These are phyloP conservation scores for Laupala kohalensis DNA, from an alignment of 1,140 invertebrate genomes.

Conservation along the genomic window DNA sequence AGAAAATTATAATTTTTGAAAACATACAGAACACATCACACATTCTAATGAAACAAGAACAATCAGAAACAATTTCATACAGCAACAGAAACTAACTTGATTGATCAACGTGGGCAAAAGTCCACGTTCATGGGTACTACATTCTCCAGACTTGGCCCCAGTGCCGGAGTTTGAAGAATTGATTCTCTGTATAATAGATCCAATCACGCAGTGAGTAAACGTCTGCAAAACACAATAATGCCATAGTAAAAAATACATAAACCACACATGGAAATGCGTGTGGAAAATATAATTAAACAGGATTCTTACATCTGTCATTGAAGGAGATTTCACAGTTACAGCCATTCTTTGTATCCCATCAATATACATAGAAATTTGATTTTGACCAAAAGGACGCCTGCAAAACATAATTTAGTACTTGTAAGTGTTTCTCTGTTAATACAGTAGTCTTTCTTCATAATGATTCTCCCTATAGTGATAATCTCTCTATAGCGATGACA, in stretches of 20 bases:
- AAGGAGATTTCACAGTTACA: slow-evolving; percentile 41
- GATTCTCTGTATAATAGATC: slow-evolving; percentile 23
- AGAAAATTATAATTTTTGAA: no score
- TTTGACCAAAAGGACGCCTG: slow-evolving; percentile 44
- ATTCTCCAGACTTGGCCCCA: slow-evolving; percentile 6
- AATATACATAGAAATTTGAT: slow-evolving; percentile 44
- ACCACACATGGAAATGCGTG: no score
- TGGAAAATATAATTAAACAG: neutral
- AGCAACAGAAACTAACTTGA: no score
- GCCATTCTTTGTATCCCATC: slow-evolving; percentile 41
- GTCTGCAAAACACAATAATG: slow-evolving; percentile 24
- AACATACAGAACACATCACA: no score
- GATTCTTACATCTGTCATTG: slow-evolving; percentile 37
- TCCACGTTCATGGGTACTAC: slow-evolving; percentile 18
- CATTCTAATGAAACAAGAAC: no score
- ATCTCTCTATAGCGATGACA: no score
- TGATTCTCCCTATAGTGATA: no score
- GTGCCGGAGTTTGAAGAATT: neutral
- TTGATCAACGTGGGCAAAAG: slow-evolving; percentile 28
- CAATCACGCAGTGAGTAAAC: slow-evolving; percentile 36
- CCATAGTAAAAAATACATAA: neutral
- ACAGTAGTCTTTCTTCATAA: no score
- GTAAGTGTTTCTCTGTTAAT: slow-evolving; percentile 1
- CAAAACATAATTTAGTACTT: neutral
- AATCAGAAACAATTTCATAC: no score